Evolutionary conservation across 2,797 vertebrate species (phyloP), one percentile per base, ranked within the genome.

Genomic region (Cephalopachus bancanus): DNA sequence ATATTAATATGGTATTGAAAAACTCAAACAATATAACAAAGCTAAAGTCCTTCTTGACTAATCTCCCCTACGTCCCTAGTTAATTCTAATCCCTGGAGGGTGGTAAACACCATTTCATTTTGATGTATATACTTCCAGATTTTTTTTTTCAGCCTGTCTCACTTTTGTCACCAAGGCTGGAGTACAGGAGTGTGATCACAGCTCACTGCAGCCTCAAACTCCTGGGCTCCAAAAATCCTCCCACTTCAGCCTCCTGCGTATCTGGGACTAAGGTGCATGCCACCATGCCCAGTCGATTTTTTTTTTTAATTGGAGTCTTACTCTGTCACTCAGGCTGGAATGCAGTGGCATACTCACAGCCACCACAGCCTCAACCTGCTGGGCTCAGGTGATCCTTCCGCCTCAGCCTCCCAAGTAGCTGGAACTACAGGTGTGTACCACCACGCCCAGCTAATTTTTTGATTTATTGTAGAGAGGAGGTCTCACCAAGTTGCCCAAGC

Each of bases 1-100:
- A 24, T 65, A 84, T 88, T 51, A 88, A 59, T 91, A 59, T 10
- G 7, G 37, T 85, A 88, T 67, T 92, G 51, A 89, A 93, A 96
- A 79, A 12, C 75, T 84, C 62, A 92, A 80, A 37, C 49, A 74
- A 49, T 33, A 71, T 0, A 83, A 83, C 67, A 72, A 83, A 60
- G 28, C 72, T 59, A 30, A 94, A 90, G n/a, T 79, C 71, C 15
- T 91, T 79, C 62, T 71, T 79, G 79, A 81, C 30, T 92, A 16
- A 3, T 72, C 71, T 76, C 8, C 14, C 65, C 26, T 1, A 72
- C 19, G 59, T 71, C 10, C 44, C 30, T 17, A 69, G 53, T 57
- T 10, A 60, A 24, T 75, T 75, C n/a, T 67, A 85, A 92, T 78
- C 17, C 26, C 28, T 30, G 8, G 60, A 81, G 72, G 60, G 10